Evolutionary conservation across 2,888 invertebrate genomes (phyloP).

Genomic region (Pteria penguin): DNA sequence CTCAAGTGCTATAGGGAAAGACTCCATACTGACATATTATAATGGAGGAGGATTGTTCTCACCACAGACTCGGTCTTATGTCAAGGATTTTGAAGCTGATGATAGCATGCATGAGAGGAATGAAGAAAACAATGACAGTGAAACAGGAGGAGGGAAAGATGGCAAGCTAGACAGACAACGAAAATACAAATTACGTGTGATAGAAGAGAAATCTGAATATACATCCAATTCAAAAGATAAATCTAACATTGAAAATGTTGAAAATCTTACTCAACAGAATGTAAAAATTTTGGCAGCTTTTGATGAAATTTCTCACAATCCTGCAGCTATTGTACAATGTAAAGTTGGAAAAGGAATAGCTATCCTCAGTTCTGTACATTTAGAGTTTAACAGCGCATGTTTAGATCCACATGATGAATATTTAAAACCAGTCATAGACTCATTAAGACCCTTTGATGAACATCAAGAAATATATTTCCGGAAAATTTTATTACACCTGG

Average conservation of each 20-base stretch:
- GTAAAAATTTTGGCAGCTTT: conserved; percentile 50
- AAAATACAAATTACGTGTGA: neutral
- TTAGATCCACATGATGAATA: conserved; percentile 51
- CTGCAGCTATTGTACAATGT: conserved; percentile 68
- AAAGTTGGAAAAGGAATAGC: conserved; percentile 64
- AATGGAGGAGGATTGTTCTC: conserved; percentile 66
- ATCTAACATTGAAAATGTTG: neutral
- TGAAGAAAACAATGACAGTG: neutral
- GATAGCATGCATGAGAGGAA: neutral
- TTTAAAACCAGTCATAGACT: conserved; percentile 48
- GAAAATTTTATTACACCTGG: conserved; percentile 12
- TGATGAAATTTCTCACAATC: conserved; percentile 45
- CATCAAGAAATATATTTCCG: conserved; percentile 9
- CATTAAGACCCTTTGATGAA: conserved; percentile 36
- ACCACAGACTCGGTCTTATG: neutral
- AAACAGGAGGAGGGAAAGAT: neutral
- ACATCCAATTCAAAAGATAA: no score
- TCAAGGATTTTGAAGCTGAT: neutral
- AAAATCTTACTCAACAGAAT: neutral
- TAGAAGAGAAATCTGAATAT: no score
- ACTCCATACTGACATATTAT: conserved; percentile 49
- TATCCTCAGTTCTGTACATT: conserved; percentile 68
- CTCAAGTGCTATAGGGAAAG: neutral
- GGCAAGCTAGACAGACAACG: neutral
- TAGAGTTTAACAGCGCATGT: conserved; percentile 63